These are phyloP conservation scores for Lordiphosa clarofinis DNA, from an alignment of 1,140 invertebrate species.

Conservation along the genomic window DNA sequence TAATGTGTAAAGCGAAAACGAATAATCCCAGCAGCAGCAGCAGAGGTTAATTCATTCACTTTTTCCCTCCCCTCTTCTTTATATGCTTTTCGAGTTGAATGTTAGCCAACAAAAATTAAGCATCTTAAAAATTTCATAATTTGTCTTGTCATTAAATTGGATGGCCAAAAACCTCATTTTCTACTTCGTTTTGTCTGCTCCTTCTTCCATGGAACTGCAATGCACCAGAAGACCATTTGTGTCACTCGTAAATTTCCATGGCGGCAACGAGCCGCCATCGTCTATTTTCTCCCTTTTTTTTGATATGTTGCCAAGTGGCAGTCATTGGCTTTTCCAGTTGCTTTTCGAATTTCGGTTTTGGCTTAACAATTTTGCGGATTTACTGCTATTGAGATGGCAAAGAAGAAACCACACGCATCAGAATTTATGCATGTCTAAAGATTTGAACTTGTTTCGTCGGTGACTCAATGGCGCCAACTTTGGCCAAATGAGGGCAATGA, in stretches of 20 bases:
- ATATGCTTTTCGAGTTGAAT: too few species aligned
- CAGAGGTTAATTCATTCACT: too few species aligned
- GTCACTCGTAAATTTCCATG: conserved; percentile 71
- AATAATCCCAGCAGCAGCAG: too few species aligned
- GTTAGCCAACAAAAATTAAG: too few species aligned
- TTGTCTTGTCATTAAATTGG: conserved; percentile 66
- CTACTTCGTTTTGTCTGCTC: conserved; percentile 1
- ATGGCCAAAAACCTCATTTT: neutral
- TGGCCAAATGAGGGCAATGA: neutral
- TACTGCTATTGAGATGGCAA: conserved; percentile 42
- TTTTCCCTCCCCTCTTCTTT: too few species aligned
- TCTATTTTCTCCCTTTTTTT: conserved; percentile 39
- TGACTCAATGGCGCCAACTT: conserved; percentile 45
- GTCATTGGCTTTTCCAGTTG: conserved; percentile 63
- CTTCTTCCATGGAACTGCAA: conserved; percentile 30
- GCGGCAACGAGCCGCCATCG: conserved; percentile 67
- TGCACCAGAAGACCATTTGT: conserved; percentile 61
- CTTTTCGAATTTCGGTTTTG: conserved; percentile 45
- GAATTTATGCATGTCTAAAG: conserved; percentile 60
- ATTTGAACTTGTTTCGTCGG: conserved; percentile 37
- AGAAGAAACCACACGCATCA: conserved; percentile 36
- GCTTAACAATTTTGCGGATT: conserved; percentile 63
- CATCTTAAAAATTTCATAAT: conserved; percentile 68
- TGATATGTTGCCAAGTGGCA: conserved; percentile 69
- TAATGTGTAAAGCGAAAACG: too few species aligned